Evolutionary conservation across 2,888 invertebrate genomes (phyloP).

Genomic region (Eupeodes latifasciatus): DNA sequence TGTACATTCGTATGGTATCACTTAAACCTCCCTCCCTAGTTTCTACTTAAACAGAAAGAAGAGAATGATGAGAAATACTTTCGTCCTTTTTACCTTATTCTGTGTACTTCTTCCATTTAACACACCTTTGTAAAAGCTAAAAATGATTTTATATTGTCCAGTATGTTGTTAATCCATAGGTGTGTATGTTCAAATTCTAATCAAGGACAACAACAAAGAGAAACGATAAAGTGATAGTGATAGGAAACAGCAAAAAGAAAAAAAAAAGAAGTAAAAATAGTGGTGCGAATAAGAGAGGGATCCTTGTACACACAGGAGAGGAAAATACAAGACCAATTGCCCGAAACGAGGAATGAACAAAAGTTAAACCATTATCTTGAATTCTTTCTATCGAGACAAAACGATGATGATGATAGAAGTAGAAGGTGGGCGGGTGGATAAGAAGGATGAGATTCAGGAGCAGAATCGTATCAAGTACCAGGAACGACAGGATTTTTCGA

Average conservation of each 20-base stretch:
- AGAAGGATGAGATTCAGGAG: too few relatives aligned
- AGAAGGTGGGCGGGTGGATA: constrained; percentile 4
- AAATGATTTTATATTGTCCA: constrained; percentile 14
- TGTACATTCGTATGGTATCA: neutral
- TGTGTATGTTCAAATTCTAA: constrained; percentile 63
- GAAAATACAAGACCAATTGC: constrained; percentile 49
- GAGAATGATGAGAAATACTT: constrained; percentile 34
- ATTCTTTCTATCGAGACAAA: constrained; percentile 25
- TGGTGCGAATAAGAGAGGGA: constrained; percentile 6
- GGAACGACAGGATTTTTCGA: constrained; percentile 46
- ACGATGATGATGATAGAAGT: constrained; percentile 21
- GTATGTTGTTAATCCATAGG: neutral
- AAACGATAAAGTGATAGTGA: constrained; percentile 8
- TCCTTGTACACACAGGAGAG: constrained; percentile 12
- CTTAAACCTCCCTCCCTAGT: neutral
- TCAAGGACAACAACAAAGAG: constrained; percentile 44
- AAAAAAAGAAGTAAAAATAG: neutral
- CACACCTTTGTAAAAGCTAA: constrained; percentile 24
- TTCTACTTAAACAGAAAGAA: neutral
- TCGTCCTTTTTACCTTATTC: neutral
- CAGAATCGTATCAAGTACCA: too few relatives aligned
- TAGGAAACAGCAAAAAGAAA: neutral
- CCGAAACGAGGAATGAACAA: constrained; percentile 43
- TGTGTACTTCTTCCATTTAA: neutral
- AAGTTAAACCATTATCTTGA: constrained; percentile 50